phyloP scores from a whole-genome alignment of 2,888 invertebrate genomes.

The Tenthredo notha region DNA sequence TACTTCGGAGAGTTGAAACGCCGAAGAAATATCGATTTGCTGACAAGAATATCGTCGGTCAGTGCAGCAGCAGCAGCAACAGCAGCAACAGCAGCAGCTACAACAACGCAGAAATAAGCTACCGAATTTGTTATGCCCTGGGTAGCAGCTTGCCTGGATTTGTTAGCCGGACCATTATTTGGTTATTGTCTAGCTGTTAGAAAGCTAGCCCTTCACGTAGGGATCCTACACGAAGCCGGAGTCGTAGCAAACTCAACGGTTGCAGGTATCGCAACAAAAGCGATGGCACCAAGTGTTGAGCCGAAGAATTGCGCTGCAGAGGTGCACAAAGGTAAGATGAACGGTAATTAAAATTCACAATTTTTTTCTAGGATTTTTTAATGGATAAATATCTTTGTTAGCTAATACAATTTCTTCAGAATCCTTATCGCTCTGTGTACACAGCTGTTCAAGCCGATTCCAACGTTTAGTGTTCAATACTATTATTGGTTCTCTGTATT shows the following conservation, averaged over 20 bases:
- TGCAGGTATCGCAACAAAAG: slow-evolving; percentile 79
- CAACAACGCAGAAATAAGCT: background rate
- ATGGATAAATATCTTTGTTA: background rate
- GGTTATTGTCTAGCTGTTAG: slow-evolving; percentile 72
- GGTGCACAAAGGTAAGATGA: slow-evolving; percentile 78
- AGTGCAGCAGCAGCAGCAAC: background rate
- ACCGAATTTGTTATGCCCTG: slow-evolving; percentile 71
- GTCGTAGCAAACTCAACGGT: slow-evolving; percentile 55
- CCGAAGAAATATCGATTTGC: background rate
- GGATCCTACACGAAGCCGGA: slow-evolving; percentile 65
- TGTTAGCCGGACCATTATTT: slow-evolving; percentile 71
- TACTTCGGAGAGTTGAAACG: background rate
- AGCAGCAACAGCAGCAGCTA: no score
- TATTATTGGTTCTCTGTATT: background rate
- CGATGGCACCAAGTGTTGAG: slow-evolving; percentile 82
- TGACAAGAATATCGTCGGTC: background rate
- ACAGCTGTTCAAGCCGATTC: background rate
- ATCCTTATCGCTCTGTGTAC: background rate
- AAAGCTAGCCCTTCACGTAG: slow-evolving; percentile 70
- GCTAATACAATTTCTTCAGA: background rate
- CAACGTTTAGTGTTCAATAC: background rate
- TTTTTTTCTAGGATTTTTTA: background rate
- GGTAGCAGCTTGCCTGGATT: slow-evolving; percentile 72
- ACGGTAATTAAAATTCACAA: background rate
- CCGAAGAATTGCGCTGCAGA: slow-evolving; percentile 81